phyloP scores from a whole-genome alignment of 2,888 invertebrate species.

The Psococerastis gibbosa region DNA sequence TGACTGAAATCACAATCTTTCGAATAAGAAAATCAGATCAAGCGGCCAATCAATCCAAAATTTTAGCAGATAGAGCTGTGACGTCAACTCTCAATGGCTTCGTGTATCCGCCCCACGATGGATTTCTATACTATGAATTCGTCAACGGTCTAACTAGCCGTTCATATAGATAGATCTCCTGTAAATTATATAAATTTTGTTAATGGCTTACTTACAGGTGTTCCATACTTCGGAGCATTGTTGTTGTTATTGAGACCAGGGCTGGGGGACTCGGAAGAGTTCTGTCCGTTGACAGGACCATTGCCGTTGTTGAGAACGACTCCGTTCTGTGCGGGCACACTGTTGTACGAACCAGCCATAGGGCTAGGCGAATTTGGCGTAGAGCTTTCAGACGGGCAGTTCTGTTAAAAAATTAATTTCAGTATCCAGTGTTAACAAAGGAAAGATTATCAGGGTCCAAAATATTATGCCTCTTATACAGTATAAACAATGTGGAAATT shows the following conservation, averaged over 20 bases:
- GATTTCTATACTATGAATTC: no score
- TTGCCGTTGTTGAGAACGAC: slow-evolving; percentile 1
- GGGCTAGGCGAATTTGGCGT: not conserved
- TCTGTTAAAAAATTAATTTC: not conserved
- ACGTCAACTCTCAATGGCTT: no score
- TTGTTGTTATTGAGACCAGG: slow-evolving; percentile 18
- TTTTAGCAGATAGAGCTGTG: no score
- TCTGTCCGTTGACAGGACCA: not conserved
- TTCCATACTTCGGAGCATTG: slow-evolving; percentile 33
- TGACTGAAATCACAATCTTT: no score
- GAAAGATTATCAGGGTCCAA: not conserved
- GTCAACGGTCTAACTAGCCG: no score
- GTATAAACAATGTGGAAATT: no score
- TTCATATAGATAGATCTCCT: no score
- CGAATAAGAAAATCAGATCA: no score
- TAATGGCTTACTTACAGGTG: slow-evolving; percentile 8
- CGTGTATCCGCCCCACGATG: no score
- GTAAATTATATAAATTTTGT: slow-evolving; percentile 18
- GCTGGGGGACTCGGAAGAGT: not conserved
- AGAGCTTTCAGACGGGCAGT: not conserved
- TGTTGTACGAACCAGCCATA: not conserved
- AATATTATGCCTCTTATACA: no score
- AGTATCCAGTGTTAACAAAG: not conserved
- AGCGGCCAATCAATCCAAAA: no score
- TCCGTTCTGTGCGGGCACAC: not conserved